These are phyloP conservation scores for Coptodon rendalli DNA, from an alignment of 2,113 vertebrate genomes.

Conservation along the genomic window DNA sequence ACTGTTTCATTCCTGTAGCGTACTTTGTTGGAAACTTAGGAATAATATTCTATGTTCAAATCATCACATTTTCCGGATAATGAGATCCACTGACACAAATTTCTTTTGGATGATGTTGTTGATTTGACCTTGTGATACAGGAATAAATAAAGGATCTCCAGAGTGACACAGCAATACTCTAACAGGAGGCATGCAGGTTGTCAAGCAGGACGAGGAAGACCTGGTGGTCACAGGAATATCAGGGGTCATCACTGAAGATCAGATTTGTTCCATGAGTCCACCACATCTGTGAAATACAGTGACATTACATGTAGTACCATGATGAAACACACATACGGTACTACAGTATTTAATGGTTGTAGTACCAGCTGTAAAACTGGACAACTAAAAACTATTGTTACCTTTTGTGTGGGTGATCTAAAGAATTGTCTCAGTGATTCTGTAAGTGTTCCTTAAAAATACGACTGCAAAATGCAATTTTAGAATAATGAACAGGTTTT, in stretches of 20 bases:
- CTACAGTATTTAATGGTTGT: background rate
- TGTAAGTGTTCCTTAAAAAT: background rate
- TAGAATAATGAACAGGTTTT: background rate
- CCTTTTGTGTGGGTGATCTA: background rate
- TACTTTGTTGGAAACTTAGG: background rate
- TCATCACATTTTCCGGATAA: rapidly evolving
- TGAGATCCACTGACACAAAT: background rate
- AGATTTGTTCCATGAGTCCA: background rate
- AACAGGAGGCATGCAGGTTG: background rate
- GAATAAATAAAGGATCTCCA: background rate
- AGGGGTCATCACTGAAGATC: background rate
- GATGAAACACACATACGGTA: background rate
- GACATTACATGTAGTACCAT: background rate
- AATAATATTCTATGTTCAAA: background rate
- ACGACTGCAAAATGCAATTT: background rate
- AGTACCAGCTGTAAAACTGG: background rate
- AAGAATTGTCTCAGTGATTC: background rate
- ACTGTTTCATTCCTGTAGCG: background rate
- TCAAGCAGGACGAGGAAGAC: background rate
- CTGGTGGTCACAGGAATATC: background rate
- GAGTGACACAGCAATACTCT: background rate
- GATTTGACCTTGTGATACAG: background rate
- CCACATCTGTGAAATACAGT: background rate
- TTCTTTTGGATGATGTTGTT: background rate
- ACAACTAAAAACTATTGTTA: background rate